A percentile compares a stretch with the other conserved stretches of the same genome.
Conservation (phyloP, 2,888 invertebrate genomes). For the Listrodromus nycthemerus region DNA sequence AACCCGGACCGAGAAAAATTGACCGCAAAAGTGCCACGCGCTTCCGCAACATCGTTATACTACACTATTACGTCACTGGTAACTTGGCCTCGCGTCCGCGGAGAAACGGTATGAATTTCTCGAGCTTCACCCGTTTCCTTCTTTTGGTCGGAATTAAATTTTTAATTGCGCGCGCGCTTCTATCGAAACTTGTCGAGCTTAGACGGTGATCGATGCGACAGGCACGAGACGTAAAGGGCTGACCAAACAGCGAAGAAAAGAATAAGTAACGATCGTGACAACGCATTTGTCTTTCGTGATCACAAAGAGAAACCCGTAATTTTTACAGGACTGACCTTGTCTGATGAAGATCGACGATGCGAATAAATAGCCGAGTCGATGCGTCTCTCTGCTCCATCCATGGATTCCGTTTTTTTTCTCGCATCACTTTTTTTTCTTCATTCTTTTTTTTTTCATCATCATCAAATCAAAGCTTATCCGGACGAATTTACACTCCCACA, state of each 20-base stretch:
- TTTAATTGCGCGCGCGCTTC: conserved; percentile 68
- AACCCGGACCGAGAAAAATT: conserved; percentile 37
- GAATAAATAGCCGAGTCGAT: conserved; percentile 72
- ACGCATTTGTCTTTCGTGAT: conserved; percentile 33
- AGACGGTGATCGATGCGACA: conserved; percentile 19
- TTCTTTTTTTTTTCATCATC: conserved; percentile 18
- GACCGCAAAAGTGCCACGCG: conserved; percentile 75
- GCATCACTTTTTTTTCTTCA: conserved; percentile 34
- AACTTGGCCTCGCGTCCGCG: conserved; percentile 82
- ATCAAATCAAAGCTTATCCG: conserved; percentile 28
- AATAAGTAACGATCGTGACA: conserved; percentile 28
- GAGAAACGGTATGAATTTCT: conserved; percentile 77
- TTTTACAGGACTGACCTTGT: conserved; percentile 79
- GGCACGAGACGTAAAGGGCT: conserved; percentile 29
- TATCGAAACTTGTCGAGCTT: conserved; percentile 21
- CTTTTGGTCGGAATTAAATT: conserved; percentile 54
- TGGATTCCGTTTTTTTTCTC: conserved; percentile 66
- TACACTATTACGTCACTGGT: conserved; percentile 78
- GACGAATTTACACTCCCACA: conserved; percentile 48
- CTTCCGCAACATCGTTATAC: conserved; percentile 75
- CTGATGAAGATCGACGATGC: conserved; percentile 73
- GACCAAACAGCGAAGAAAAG: conserved; percentile 20
- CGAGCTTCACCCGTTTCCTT: conserved; percentile 24
- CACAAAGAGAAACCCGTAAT: conserved; percentile 42
- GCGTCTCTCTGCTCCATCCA: conserved; percentile 74